Conservation (phyloP, 2,888 invertebrate species). For the Meliscaeva auricollis region DNA sequence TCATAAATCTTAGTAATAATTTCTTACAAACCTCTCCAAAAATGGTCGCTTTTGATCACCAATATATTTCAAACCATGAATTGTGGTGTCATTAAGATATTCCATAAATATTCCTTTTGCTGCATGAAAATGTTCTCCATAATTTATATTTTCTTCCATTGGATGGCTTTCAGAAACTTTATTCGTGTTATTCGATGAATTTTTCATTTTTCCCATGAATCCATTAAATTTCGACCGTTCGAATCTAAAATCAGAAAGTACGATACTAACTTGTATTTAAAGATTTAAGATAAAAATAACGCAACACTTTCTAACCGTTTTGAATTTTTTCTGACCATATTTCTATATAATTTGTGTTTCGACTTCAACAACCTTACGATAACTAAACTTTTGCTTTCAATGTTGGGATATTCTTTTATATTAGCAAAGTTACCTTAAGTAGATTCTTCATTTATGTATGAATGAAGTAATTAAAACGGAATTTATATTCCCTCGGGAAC, state of each 20-base stretch:
- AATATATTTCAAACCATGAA: slow-evolving; percentile 86
- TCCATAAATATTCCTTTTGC: slow-evolving; percentile 50
- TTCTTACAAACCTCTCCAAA: slow-evolving; percentile 41
- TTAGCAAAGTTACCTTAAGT: neutral
- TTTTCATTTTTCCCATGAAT: neutral
- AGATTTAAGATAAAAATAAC: neutral
- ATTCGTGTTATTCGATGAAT: neutral
- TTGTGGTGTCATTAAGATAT: slow-evolving; percentile 82
- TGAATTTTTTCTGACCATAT: neutral
- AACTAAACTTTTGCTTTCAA: neutral
- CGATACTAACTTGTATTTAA: too few species aligned
- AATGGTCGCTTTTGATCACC: slow-evolving; percentile 82
- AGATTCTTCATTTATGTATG: neutral
- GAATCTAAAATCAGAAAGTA: neutral
- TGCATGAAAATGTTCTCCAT: slow-evolving; percentile 1
- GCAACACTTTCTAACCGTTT: slow-evolving; percentile 9
- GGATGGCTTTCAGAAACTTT: neutral
- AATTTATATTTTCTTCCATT: neutral
- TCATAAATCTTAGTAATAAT: too few species aligned
- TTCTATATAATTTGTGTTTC: neutral
- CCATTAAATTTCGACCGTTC: slow-evolving; percentile 1
- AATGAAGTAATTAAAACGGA: neutral
- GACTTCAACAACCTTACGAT: neutral
- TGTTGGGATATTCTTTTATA: neutral
- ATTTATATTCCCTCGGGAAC: too few species aligned